Evolutionary conservation across 2,113 vertebrate genomes (phyloP).

Genomic region (Albula goreensis): DNA sequence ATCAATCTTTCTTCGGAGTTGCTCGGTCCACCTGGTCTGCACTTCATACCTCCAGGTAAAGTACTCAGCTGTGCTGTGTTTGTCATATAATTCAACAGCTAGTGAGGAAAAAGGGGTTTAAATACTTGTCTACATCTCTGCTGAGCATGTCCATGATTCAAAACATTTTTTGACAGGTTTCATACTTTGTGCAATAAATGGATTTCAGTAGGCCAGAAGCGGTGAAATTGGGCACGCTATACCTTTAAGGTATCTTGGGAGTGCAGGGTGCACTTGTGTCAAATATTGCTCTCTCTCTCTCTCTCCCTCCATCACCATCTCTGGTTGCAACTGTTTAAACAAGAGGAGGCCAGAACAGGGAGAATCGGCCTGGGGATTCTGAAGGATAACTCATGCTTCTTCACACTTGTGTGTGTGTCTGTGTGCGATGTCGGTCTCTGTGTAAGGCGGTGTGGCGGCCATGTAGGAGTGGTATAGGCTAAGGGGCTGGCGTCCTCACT

Average conservation of each 20-base stretch:
- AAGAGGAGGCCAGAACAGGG: slow-evolving; percentile 11
- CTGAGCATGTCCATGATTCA: no score
- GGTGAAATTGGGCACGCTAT: neutral
- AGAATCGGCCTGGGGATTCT: neutral
- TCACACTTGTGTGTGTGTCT: neutral
- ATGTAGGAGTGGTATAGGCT: neutral
- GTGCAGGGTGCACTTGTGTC: neutral
- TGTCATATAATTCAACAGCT: no score
- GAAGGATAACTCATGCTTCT: neutral
- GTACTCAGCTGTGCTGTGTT: no score
- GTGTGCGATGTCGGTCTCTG: neutral
- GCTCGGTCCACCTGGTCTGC: no score
- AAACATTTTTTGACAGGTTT: neutral
- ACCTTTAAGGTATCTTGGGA: slow-evolving; percentile 21
- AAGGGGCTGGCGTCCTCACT: slow-evolving; percentile 60
- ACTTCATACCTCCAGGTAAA: no score
- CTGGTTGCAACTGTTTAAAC: slow-evolving; percentile 39
- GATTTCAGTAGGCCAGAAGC: neutral
- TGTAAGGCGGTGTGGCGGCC: neutral
- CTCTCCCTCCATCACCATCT: neutral
- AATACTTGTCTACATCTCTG: no score
- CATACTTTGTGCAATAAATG: slow-evolving; percentile 3
- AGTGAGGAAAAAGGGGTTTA: no score
- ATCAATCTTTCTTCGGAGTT: no score
- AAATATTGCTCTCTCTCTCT: neutral